Percentiles rank a stretch among this genome's conserved stretches.
Evolutionary conservation across 2,113 vertebrate species (phyloP).

Genomic region (Coryphaenoides rupestris): DNA sequence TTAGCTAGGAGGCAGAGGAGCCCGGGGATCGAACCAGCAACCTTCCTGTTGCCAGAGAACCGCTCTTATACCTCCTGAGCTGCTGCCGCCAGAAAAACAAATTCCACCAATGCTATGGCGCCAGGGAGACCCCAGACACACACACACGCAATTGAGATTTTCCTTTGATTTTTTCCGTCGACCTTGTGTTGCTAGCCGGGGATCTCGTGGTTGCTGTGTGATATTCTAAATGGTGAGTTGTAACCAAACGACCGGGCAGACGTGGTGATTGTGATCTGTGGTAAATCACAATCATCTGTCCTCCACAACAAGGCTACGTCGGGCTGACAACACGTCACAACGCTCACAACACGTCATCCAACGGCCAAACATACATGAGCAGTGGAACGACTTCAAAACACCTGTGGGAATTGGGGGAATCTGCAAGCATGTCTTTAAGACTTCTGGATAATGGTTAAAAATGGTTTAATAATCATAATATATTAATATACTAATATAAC

Average conservation of each 20-base stretch:
- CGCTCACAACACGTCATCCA: slow-evolving; percentile 19
- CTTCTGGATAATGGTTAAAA: too few species aligned
- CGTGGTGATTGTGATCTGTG: slow-evolving; percentile 41
- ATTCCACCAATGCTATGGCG: background rate
- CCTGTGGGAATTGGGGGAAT: too few species aligned
- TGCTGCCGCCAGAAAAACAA: too few species aligned
- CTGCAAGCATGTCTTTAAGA: too few species aligned
- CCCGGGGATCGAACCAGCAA: too few species aligned
- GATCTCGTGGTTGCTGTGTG: slow-evolving; percentile 40
- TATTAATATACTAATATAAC: too few species aligned
- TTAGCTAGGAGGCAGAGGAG: too few species aligned
- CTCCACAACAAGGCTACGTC: slow-evolving; percentile 19
- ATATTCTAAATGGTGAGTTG: slow-evolving; percentile 40
- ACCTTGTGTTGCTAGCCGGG: slow-evolving; percentile 23
- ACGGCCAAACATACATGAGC: slow-evolving; percentile 24
- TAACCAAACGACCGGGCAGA: slow-evolving; percentile 42
- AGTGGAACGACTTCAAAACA: too few species aligned
- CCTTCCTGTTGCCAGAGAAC: too few species aligned
- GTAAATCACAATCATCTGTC: slow-evolving; percentile 54
- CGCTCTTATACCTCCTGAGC: too few species aligned
- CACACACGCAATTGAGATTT: slow-evolving; percentile 23
- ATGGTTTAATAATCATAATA: too few species aligned
- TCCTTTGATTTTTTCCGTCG: slow-evolving; percentile 14
- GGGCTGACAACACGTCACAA: slow-evolving; percentile 23
- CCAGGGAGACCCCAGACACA: background rate